Evolutionary conservation across 2,797 vertebrate genomes (phyloP), one percentile per base, ranked within the genome.

Genomic region (Cirrhinus mrigala): DNA sequence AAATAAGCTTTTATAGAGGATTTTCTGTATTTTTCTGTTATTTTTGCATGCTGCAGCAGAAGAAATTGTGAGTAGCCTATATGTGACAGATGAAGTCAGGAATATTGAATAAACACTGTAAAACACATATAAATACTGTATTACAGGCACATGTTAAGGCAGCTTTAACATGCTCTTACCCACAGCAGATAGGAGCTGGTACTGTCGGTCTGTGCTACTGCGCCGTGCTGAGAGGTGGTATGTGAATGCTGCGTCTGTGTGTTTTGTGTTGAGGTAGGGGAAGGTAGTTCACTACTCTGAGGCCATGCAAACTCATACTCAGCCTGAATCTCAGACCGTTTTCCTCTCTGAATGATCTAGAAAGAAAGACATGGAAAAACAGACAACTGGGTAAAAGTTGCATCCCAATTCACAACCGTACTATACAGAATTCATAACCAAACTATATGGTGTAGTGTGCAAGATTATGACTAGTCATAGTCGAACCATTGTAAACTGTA

Each of bases 301-400:
- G 93, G 82, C 95, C 95, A 96, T 64, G 94, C 95, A 1, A 90
- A 88, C 18, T 95, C 94, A 3, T 91, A 94, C 71, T 96, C 96
- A 0, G 89, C 77, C 33, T 86, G 95, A 87, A 95, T 95, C 0
- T 92, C 86, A 85, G 94, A 92, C 92, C 89, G 91, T 40, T 96
- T 97, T 85, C 96, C 97, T 87, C 95, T 95, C 75, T 81, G 91
- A 84, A 99, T 96, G 70, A 99, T 97, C 98, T 99, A 89, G 6
- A 60, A 73, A 87, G 29, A 86, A 50, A 60, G 37, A 71, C 48
- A 73, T 33, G 22, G 18, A 46, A 9, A 68, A 15, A 27, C 4
- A 62, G 33, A 64, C 11, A 76, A 20, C 20, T n/a, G 22, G 20
- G 4, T 29, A 48, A 37, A 1, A 58, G 80, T 6, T 9, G 8